A percentile compares a stretch with the other conserved stretches of the same genome.
phyloP scores from a whole-genome alignment of 1,140 invertebrate genomes.

The Psilanteris sp. region DNA sequence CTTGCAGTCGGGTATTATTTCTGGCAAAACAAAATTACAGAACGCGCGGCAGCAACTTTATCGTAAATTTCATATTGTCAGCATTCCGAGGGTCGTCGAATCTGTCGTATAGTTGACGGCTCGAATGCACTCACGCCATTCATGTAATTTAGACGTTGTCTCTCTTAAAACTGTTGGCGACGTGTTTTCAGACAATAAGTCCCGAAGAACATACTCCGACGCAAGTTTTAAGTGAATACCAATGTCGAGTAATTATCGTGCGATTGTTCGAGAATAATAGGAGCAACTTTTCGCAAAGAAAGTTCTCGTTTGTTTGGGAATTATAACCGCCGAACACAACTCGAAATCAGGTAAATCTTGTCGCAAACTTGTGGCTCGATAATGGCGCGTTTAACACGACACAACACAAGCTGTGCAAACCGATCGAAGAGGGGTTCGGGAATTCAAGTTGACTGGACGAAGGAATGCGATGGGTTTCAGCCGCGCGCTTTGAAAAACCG shows the following conservation, averaged over 20 bases:
- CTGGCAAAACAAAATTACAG: slow-evolving; percentile 36
- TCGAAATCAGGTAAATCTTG: no score
- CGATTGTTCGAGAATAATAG: neutral
- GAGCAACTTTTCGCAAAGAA: no score
- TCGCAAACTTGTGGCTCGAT: no score
- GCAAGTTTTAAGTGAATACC: neutral
- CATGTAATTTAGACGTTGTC: slow-evolving; percentile 9
- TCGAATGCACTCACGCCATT: slow-evolving; percentile 10
- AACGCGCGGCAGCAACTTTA: slow-evolving; percentile 7
- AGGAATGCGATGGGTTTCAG: no score
- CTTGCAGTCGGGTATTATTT: no score
- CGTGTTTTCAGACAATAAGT: slow-evolving; percentile 2
- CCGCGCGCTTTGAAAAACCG: no score
- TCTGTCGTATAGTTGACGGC: slow-evolving; percentile 6
- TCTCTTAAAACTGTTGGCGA: slow-evolving; percentile 11
- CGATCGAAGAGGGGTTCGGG: no score
- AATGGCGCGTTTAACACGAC: no score
- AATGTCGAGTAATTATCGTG: neutral
- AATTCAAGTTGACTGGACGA: no score
- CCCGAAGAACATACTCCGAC: neutral
- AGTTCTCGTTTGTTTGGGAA: no score
- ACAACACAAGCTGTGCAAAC: no score
- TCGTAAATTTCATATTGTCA: slow-evolving; percentile 19
- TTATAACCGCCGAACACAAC: no score
- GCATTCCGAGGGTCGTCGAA: slow-evolving; percentile 33